Conservation (phyloP, 2,797 vertebrate genomes). For the Xiphorhynchus erythropygius region DNA sequence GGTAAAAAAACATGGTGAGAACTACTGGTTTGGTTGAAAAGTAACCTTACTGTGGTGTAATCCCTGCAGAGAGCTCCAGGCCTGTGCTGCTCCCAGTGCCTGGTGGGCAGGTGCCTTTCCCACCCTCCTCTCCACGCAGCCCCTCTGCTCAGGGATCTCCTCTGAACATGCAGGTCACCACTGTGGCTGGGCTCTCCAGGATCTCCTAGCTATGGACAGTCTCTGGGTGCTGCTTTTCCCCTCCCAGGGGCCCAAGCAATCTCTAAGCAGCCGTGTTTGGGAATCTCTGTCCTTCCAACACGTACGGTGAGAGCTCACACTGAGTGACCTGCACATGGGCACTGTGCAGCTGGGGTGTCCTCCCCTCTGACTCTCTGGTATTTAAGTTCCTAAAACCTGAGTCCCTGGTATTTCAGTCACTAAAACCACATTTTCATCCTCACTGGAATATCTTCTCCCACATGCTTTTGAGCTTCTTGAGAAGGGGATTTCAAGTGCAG, state of each 20-base stretch:
- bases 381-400: not conserved
- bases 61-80: not conserved
- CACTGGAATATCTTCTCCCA: not conserved
- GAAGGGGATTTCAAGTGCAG: constrained; percentile 9
- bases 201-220: not conserved
- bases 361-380: not conserved
- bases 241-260: not conserved
- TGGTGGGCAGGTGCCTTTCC: not conserved
- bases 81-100: not conserved
- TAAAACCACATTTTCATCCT: not conserved
- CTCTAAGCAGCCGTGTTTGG: not conserved
- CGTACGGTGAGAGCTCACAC: not conserved
- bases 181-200: not conserved
- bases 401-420: not conserved
- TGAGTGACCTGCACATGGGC: not conserved
- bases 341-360: not conserved
- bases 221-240: not conserved
- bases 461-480: not conserved
- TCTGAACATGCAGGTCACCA: not conserved
- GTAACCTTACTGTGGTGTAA: not conserved
- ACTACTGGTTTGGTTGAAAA: constrained; percentile 1
- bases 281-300: constrained; percentile 18
- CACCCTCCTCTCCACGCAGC: not conserved
- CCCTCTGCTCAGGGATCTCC: not conserved
- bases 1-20: not conserved